Conservation (phyloP, 2,888 invertebrate genomes). For the Cheiracanthium punctorium region DNA sequence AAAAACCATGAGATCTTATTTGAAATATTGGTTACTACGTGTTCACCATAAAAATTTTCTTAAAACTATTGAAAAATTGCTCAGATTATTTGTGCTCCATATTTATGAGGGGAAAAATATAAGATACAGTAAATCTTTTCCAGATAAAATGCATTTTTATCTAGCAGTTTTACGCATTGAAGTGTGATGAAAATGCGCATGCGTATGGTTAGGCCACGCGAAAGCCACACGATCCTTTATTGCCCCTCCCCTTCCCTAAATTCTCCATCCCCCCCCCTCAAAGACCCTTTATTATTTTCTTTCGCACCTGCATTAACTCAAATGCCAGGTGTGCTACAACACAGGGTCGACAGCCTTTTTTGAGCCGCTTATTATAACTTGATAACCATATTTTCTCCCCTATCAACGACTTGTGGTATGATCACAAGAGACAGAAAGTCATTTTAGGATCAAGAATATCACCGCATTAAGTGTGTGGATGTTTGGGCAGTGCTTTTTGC, state of each 20-base stretch:
- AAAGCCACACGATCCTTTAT: constrained; percentile 41
- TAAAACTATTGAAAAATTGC: too few species aligned
- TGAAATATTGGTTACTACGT: too few species aligned
- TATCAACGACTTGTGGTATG: not conserved
- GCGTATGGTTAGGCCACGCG: constrained; percentile 28
- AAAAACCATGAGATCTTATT: too few species aligned
- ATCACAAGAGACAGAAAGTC: not conserved
- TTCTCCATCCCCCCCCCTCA: not conserved
- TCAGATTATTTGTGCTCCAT: too few species aligned
- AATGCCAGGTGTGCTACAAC: constrained; percentile 36
- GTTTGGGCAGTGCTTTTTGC: too few species aligned
- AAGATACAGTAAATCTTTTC: too few species aligned
- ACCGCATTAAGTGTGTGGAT: too few species aligned
- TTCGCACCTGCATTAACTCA: constrained; percentile 52
- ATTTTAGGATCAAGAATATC: too few species aligned
- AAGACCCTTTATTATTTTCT: constrained; percentile 45
- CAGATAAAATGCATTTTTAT: too few species aligned
- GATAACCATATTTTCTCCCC: not conserved
- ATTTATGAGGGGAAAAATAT: too few species aligned
- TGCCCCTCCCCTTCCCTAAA: not conserved
- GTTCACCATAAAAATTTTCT: too few species aligned
- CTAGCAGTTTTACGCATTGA: too few species aligned
- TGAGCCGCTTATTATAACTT: not conserved
- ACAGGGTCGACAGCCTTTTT: constrained; percentile 48
- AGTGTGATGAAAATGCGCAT: constrained; percentile 18